Percentiles rank a stretch among this genome's conserved stretches.
These are phyloP conservation scores for Spinus pinus DNA, from an alignment of 2,797 vertebrate species.

Conservation along the genomic window DNA sequence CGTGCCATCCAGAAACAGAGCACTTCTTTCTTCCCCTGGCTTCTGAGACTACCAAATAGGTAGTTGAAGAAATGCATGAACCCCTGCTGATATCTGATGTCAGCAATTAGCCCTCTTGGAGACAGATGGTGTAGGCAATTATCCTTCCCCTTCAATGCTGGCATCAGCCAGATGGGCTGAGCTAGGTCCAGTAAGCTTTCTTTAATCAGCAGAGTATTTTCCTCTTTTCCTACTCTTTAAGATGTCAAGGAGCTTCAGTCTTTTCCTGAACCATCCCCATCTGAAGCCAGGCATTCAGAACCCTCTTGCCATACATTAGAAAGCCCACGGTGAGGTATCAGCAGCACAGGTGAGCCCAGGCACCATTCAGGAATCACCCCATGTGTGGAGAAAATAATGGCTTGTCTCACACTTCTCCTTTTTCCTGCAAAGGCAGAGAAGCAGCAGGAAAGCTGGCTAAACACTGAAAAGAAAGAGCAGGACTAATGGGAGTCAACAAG, in stretches of 20 bases:
- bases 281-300: neutral
- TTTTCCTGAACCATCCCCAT: neutral
- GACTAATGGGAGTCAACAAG: neutral
- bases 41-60: slow-evolving; percentile 13
- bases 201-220: slow-evolving; percentile 50
- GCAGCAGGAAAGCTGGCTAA: neutral
- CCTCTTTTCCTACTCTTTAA: slow-evolving; percentile 3
- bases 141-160: slow-evolving; percentile 51
- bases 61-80: slow-evolving; percentile 35
- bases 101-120: slow-evolving; percentile 59
- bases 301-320: neutral
- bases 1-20: neutral
- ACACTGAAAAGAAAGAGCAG: neutral
- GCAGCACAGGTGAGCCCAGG: neutral
- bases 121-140: slow-evolving; percentile 61
- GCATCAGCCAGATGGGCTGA: slow-evolving; percentile 59
- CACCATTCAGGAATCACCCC: neutral
- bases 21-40: neutral
- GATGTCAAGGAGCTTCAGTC: neutral
- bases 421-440: neutral
- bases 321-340: neutral
- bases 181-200: slow-evolving; percentile 62
- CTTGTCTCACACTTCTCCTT: neutral
- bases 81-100: slow-evolving; percentile 55
- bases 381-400: neutral